These are phyloP conservation scores for Xestia c-nigrum DNA, from an alignment of 2,888 invertebrate genomes.

Conservation along the genomic window DNA sequence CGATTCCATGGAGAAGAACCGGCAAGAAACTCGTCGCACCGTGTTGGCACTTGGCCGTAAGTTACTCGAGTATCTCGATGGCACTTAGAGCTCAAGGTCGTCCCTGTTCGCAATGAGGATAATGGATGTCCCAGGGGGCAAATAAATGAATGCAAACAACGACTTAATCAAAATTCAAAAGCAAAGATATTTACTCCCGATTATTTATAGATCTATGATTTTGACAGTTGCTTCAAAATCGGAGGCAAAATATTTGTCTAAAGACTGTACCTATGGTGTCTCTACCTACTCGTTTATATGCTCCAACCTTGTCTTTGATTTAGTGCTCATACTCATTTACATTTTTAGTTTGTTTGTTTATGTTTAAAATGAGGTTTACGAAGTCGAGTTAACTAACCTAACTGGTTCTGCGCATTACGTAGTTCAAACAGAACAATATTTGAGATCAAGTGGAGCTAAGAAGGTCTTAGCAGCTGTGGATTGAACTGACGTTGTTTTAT, in stretches of 20 bases:
- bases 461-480: neutral
- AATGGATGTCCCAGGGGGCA: neutral
- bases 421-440: slow-evolving; percentile 55
- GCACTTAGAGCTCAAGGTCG: neutral
- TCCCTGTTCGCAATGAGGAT: neutral
- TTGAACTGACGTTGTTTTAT: slow-evolving; percentile 1
- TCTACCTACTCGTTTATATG: slow-evolving; percentile 6
- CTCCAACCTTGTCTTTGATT: slow-evolving; percentile 62
- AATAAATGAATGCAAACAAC: neutral
- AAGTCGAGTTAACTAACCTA: slow-evolving; percentile 38
- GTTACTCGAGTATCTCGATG: neutral
- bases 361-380: slow-evolving; percentile 57
- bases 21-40: no score
- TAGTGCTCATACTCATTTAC: slow-evolving; percentile 54
- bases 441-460: slow-evolving; percentile 21
- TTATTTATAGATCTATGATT: neutral
- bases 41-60: neutral
- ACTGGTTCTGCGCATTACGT: slow-evolving; percentile 54
- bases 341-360: slow-evolving; percentile 66
- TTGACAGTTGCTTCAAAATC: neutral
- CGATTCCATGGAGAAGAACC: no score
- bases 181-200: no score
- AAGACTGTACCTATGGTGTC: neutral
- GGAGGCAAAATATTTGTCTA: neutral
- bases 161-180: no score